Percentiles rank a stretch among this genome's conserved stretches.
phyloP scores from a whole-genome alignment of 2,888 invertebrate genomes.

The Nasonia oneida region DNA sequence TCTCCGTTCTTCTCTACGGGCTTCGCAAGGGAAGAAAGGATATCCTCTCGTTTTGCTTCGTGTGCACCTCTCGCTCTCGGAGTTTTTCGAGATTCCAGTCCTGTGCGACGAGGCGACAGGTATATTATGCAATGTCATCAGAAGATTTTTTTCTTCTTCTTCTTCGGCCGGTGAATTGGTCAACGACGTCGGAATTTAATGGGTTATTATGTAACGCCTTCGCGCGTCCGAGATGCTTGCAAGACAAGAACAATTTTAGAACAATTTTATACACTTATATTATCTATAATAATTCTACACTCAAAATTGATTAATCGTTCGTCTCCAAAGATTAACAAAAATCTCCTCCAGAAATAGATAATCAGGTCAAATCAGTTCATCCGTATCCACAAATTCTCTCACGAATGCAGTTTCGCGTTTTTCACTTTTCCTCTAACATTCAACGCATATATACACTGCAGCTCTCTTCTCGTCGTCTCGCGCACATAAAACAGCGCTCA shows the following conservation, averaged over 20 bases:
- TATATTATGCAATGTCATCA: not conserved
- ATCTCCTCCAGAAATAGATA: too few relatives aligned
- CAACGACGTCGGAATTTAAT: not conserved
- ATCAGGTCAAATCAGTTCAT: not conserved
- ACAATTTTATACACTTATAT: too few relatives aligned
- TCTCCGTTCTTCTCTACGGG: not conserved
- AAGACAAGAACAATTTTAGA: too few relatives aligned
- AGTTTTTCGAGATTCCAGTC: not conserved
- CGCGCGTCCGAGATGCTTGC: not conserved
- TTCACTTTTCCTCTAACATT: constrained; percentile 33
- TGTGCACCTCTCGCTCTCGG: too few relatives aligned
- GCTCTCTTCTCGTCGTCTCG: constrained; percentile 27
- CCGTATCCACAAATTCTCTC: not conserved
- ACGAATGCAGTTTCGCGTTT: too few relatives aligned
- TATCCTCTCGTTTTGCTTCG: not conserved
- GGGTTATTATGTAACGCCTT: not conserved
- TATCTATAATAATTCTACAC: too few relatives aligned
- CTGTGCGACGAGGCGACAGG: not conserved
- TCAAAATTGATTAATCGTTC: too few relatives aligned
- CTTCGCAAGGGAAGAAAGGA: not conserved
- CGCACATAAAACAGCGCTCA: constrained; percentile 34
- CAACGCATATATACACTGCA: constrained; percentile 28
- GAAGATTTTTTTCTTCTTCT: not conserved
- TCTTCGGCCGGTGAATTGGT: not conserved
- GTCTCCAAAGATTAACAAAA: too few relatives aligned